Evolutionary conservation across 2,888 invertebrate genomes (phyloP).

Genomic region (Xestia xanthographa): DNA sequence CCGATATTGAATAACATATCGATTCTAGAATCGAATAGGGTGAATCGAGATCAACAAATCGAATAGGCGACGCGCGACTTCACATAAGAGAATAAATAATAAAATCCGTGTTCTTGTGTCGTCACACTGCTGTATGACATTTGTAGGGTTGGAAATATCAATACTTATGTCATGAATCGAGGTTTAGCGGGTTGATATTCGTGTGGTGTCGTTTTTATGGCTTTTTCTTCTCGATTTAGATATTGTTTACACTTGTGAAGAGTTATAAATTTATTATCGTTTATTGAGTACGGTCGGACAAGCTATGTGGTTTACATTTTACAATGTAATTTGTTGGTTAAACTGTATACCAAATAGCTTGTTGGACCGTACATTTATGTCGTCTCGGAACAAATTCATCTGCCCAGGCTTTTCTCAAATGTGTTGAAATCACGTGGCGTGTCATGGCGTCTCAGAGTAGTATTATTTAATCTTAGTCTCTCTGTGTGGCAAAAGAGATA

Average conservation of each 20-base stretch:
- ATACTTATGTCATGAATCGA: constrained; percentile 38
- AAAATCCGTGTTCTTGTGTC: constrained; percentile 51
- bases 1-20: constrained; percentile 43
- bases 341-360: too few relatives aligned
- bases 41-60: constrained; percentile 48
- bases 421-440: too few relatives aligned
- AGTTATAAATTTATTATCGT: not conserved
- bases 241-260: not conserved
- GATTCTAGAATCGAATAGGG: constrained; percentile 53
- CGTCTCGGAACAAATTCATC: not conserved
- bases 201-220: constrained; percentile 4
- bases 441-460: not conserved
- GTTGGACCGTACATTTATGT: not conserved
- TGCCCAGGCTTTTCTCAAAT: not conserved
- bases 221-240: not conserved
- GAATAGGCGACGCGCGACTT: constrained; percentile 46
- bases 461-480: not conserved
- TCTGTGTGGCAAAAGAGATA: not conserved
- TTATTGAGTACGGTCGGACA: too few relatives aligned
- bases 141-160: constrained; percentile 33
- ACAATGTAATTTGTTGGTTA: too few relatives aligned
- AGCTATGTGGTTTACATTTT: too few relatives aligned
- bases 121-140: constrained; percentile 40
- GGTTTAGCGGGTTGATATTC: constrained; percentile 6
- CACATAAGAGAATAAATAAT: constrained; percentile 46